Conservation (phyloP, 2,888 invertebrate genomes). For the Epistrophella euchroma region DNA sequence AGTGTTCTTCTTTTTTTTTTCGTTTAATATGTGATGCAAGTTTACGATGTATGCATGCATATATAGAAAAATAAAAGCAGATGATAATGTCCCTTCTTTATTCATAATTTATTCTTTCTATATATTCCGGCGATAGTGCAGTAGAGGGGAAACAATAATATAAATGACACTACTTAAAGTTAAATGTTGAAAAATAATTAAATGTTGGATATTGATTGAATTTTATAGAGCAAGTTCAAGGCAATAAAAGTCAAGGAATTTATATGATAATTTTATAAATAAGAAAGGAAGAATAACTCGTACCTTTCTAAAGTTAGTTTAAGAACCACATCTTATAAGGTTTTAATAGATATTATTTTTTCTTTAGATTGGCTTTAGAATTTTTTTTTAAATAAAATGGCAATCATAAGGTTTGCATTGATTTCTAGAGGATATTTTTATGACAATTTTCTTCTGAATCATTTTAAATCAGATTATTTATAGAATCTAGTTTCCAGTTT, state of each 20-base stretch:
- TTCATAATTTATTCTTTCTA: background rate
- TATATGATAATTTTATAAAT: background rate
- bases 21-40: constrained; percentile 9
- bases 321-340: background rate
- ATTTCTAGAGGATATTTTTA: no score
- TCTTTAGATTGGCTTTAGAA: no score
- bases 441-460: no score
- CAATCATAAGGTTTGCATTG: no score
- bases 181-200: constrained; percentile 7
- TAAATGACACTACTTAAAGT: background rate
- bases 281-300: background rate
- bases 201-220: constrained; percentile 19
- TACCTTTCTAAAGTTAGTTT: background rate
- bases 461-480: no score
- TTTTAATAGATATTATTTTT: no score
- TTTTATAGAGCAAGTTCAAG: constrained; percentile 31
- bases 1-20: background rate
- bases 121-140: background rate
- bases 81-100: background rate
- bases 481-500: no score
- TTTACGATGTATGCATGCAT: background rate
- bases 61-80: background rate
- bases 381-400: no score
- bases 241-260: background rate
- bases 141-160: background rate